phyloP scores from a whole-genome alignment of 1,140 invertebrate genomes.

The Drosophila lini region DNA sequence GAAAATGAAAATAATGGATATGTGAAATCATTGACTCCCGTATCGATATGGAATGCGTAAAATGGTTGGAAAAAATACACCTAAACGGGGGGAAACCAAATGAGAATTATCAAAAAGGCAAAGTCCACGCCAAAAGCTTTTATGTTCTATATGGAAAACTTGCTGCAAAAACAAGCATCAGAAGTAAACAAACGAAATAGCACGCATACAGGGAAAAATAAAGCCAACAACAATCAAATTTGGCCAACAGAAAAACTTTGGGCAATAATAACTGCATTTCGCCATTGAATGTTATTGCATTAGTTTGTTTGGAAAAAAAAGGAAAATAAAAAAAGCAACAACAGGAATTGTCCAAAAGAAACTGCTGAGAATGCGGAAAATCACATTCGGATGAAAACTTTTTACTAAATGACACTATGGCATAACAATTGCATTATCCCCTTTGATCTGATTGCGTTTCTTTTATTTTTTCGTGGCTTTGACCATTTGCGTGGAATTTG shows the following conservation, averaged over 20 bases:
- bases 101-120: constrained; percentile 56
- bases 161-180: constrained; percentile 57
- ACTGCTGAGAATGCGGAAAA: constrained; percentile 36
- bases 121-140: constrained; percentile 57
- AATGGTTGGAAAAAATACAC: constrained; percentile 2
- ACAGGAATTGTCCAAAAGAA: constrained; percentile 29
- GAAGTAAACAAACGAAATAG: constrained; percentile 67
- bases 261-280: constrained; percentile 74
- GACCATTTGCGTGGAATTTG: neutral
- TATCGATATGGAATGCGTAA: constrained; percentile 42
- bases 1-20: constrained; percentile 20
- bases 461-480: constrained; percentile 6
- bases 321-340: constrained; percentile 2
- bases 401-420: constrained; percentile 59
- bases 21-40: constrained; percentile 15
- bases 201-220: constrained; percentile 43
- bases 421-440: constrained; percentile 62
- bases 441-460: constrained; percentile 39
- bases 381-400: constrained; percentile 61
- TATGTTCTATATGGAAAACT: constrained; percentile 61
- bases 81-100: constrained; percentile 29
- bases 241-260: constrained; percentile 48
- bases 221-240: constrained; percentile 54
- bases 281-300: constrained; percentile 79
- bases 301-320: constrained; percentile 52